phyloP scores from a whole-genome alignment of 2,113 vertebrate genomes.

The Epinephelus lanceolatus region DNA sequence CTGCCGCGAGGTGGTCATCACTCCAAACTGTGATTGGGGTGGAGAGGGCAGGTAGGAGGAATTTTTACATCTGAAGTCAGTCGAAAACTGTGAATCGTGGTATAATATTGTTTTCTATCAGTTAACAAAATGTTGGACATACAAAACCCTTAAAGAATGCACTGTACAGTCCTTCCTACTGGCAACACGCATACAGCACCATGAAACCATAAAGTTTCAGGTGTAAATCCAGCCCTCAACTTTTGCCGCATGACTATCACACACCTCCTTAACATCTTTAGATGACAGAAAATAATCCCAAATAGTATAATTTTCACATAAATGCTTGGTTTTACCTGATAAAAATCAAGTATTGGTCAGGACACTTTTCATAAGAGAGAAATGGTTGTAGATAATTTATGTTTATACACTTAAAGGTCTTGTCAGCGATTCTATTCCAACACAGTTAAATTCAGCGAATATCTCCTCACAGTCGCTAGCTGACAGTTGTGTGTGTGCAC shows the following conservation, averaged over 20 bases:
- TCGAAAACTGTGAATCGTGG: not conserved
- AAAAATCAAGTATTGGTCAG: not conserved
- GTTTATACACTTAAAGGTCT: no score
- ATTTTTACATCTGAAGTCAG: not conserved
- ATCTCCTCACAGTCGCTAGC: no score
- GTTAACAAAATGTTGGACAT: not conserved
- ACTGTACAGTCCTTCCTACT: not conserved
- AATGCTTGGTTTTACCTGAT: not conserved
- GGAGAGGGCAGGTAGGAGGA: conserved; percentile 94
- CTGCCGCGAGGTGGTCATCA: conserved; percentile 96
- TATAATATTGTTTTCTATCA: not conserved
- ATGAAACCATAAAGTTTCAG: not conserved
- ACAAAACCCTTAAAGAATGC: not conserved
- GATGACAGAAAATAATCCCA: not conserved
- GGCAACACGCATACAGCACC: not conserved
- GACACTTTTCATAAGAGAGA: not conserved
- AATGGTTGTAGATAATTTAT: no score
- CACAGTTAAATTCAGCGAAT: no score
- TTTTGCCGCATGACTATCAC: not conserved
- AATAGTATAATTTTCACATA: not conserved
- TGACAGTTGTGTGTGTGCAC: no score
- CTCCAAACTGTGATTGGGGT: conserved; percentile 94
- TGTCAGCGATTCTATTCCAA: no score
- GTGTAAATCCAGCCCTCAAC: not conserved
- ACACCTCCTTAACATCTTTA: not conserved